phyloP scores from a whole-genome alignment of 2,797 vertebrate species.

The Pyrrhura leucotis region DNA sequence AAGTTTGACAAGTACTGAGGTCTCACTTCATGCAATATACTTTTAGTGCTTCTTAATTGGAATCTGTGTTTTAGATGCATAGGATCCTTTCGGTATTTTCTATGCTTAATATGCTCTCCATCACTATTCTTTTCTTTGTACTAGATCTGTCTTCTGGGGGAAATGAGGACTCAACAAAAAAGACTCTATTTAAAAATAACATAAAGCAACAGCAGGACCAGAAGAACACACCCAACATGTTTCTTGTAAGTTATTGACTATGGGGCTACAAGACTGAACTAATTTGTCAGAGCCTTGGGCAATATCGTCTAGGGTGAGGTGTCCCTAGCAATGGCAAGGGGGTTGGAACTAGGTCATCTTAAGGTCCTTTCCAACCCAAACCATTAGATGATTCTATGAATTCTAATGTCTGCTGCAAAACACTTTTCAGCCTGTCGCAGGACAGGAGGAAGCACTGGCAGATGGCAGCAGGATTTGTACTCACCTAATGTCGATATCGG shows the following conservation, averaged over 20 bases:
- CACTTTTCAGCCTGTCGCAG: conserved; percentile 64
- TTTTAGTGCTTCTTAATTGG: background rate
- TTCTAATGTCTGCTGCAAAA: background rate
- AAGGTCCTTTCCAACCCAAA: background rate
- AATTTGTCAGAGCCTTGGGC: background rate
- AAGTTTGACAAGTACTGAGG: background rate
- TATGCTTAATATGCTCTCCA: background rate
- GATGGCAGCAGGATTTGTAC: conserved; percentile 12
- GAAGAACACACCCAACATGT: background rate
- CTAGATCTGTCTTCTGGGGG: conserved; percentile 18
- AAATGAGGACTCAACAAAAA: background rate
- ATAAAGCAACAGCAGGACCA: conserved; percentile 39
- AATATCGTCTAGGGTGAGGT: background rate
- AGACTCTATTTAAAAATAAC: background rate
- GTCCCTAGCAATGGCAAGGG: background rate
- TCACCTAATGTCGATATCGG: conserved; percentile 62
- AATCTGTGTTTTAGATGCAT: background rate
- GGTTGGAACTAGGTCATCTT: background rate
- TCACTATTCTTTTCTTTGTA: background rate
- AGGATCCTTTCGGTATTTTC: background rate
- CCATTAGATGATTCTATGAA: background rate
- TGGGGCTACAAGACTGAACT: background rate
- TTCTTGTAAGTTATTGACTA: conserved; percentile 55
- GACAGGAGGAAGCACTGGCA: conserved; percentile 38
- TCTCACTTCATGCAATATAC: background rate